Evolutionary conservation across 2,797 vertebrate species (phyloP).

Genomic region (Crocodylus rhombifer): DNA sequence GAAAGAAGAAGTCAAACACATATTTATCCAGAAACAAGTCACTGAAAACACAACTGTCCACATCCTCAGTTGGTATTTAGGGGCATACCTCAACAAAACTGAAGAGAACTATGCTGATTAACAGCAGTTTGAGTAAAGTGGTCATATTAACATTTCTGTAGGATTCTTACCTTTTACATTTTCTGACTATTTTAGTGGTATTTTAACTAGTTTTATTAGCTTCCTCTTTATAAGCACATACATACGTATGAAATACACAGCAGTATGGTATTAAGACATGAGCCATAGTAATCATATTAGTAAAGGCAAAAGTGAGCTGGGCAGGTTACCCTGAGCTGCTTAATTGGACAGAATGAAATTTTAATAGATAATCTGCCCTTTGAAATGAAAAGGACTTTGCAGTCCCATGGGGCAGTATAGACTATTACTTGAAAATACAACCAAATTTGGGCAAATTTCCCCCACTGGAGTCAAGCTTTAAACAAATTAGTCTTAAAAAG

Average conservation of each 20-base stretch:
- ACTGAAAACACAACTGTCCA: slow-evolving; percentile 25
- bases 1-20: slow-evolving; percentile 18
- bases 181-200: neutral
- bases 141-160: neutral
- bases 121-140: neutral
- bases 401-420: neutral
- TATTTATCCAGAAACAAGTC: slow-evolving; percentile 64
- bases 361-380: neutral
- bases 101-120: neutral
- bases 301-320: slow-evolving; percentile 1
- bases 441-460: neutral
- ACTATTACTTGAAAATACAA: neutral
- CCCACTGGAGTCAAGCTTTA: neutral
- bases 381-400: neutral
- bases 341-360: too few relatives aligned
- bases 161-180: neutral
- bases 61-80: neutral
- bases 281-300: slow-evolving; percentile 2
- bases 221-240: neutral
- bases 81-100: neutral
- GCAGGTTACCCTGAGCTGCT: slow-evolving; percentile 2
- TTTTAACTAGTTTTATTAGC: too few relatives aligned
- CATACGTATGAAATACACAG: neutral
- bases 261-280: neutral
- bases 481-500: neutral